phyloP scores from a whole-genome alignment of 1,140 invertebrate species.

The Pogonomyrmex barbatus region DNA sequence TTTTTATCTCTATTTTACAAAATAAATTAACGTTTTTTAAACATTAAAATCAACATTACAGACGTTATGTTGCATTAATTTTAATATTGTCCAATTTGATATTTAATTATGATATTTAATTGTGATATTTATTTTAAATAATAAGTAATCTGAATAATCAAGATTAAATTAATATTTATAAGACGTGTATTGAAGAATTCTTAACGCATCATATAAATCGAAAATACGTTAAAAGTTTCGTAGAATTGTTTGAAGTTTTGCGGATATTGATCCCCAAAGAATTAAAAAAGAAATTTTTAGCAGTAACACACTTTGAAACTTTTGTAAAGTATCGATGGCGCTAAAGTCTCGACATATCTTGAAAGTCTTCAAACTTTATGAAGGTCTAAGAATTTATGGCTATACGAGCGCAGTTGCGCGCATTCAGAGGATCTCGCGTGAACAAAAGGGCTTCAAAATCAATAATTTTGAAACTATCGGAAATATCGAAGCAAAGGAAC shows the following conservation, averaged over 20 bases:
- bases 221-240: conserved; percentile 6
- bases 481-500: conserved; percentile 4
- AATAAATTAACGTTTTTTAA: neutral
- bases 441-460: conserved; percentile 39
- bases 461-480: conserved; percentile 42
- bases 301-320: conserved; percentile 29
- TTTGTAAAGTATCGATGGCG: conserved; percentile 47
- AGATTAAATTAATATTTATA: neutral
- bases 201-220: neutral
- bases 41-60: neutral
- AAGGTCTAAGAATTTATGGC: conserved; percentile 45
- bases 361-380: conserved; percentile 53
- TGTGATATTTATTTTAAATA: neutral
- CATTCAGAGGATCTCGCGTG: conserved; percentile 32
- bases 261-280: neutral
- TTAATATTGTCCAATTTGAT: neutral
- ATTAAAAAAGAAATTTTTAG: conserved; percentile 47
- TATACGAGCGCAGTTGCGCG: conserved; percentile 18
- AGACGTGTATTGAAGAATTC: neutral
- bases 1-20: neutral
- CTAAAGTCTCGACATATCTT: conserved; percentile 43
- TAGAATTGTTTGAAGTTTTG: conserved; percentile 22
- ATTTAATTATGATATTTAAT: neutral
- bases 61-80: neutral
- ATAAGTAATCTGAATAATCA: neutral